phyloP scores from a whole-genome alignment of 2,888 invertebrate species.

The Drosophila mayaguana region DNA sequence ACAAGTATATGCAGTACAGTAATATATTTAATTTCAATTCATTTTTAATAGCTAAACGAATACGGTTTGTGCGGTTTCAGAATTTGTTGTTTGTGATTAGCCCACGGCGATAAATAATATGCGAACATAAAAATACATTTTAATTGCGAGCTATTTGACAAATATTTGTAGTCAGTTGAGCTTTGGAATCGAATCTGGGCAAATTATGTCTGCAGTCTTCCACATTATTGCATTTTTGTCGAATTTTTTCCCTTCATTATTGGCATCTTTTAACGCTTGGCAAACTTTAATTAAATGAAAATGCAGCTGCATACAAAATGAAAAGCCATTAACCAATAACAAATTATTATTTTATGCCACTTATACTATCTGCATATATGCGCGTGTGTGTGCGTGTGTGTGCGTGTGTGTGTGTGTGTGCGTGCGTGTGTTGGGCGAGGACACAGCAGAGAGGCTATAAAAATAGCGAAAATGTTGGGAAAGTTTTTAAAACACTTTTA shows the following conservation, averaged over 20 bases:
- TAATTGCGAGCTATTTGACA: neutral
- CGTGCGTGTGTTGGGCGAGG: neutral
- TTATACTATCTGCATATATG: conserved; percentile 8
- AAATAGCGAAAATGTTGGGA: conserved; percentile 33
- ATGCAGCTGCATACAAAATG: conserved; percentile 29
- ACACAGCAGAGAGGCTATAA: conserved; percentile 2
- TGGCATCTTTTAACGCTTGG: conserved; percentile 1
- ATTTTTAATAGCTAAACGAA: conserved; percentile 7
- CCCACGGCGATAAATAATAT: conserved; percentile 1
- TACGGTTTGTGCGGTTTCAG: conserved; percentile 5
- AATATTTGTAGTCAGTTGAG: neutral
- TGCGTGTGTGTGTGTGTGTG: neutral
- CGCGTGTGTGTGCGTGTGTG: neutral
- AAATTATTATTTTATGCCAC: conserved; percentile 55
- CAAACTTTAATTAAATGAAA: conserved; percentile 49
- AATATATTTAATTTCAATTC: neutral
- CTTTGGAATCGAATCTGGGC: neutral
- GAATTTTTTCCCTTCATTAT: conserved; percentile 22
- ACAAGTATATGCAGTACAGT: neutral
- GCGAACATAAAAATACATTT: neutral
- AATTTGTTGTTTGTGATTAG: conserved; percentile 3
- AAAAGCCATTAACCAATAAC: conserved; percentile 61
- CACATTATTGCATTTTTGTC: neutral
- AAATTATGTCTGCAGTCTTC: neutral
- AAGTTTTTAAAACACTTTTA: conserved; percentile 59